Conservation (phyloP, 1,140 invertebrate genomes). For the Trachymyrmex septentrionalis region DNA sequence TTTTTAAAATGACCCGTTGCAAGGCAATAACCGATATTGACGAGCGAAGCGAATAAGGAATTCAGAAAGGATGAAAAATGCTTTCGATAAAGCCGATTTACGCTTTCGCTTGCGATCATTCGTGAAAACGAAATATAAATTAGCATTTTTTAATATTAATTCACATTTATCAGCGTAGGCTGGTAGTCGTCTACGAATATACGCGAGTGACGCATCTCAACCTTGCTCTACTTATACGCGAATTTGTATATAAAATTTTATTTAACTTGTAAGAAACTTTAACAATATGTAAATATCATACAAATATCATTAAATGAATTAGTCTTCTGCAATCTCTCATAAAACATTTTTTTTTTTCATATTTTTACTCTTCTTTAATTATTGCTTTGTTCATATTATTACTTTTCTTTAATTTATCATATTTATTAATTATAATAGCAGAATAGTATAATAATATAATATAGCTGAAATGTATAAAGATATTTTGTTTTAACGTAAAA, state of each 20-base stretch:
- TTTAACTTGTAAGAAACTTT: constrained; percentile 12
- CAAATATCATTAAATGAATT: neutral
- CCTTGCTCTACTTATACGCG: constrained; percentile 69
- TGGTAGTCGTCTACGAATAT: constrained; percentile 1
- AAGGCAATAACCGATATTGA: constrained; percentile 20
- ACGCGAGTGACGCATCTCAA: constrained; percentile 64
- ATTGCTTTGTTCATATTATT: too few species aligned
- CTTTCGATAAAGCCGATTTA: constrained; percentile 22
- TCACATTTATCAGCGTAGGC: constrained; percentile 13
- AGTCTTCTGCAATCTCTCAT: neutral
- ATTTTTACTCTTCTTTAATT: constrained; percentile 19
- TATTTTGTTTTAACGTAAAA: neutral
- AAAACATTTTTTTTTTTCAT: neutral
- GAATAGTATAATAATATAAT: neutral
- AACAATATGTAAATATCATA: constrained; percentile 31
- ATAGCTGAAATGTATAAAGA: neutral
- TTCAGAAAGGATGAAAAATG: neutral
- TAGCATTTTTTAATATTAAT: constrained; percentile 19
- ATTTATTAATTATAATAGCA: constrained; percentile 28
- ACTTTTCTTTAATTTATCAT: neutral
- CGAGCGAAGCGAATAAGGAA: neutral
- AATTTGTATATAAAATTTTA: constrained; percentile 53
- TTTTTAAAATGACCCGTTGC: constrained; percentile 19
- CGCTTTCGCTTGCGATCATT: constrained; percentile 16
- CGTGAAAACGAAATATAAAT: constrained; percentile 42